Conservation (phyloP, 2,888 invertebrate species). For the Eilema sororculum region DNA sequence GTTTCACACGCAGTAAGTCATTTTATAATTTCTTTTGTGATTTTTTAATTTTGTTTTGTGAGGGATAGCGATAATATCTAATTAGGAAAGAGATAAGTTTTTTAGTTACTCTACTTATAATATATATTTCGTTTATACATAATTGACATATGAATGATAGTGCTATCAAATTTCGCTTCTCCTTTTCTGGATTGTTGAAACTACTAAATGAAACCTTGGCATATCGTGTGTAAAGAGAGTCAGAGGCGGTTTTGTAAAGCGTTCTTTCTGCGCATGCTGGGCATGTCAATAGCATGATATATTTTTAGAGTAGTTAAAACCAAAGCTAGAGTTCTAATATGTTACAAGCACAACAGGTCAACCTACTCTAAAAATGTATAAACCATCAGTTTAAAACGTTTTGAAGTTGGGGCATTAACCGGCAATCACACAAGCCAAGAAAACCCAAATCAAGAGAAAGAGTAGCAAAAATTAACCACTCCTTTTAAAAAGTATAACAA, state of each 20-base stretch:
- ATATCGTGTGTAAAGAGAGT: too few species aligned
- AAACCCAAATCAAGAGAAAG: not conserved
- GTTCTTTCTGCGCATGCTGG: too few species aligned
- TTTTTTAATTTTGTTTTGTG: constrained; percentile 15
- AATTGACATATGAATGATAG: not conserved
- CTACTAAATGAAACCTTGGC: not conserved
- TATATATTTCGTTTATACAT: not conserved
- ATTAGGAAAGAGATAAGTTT: constrained; percentile 1
- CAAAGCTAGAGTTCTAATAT: not conserved
- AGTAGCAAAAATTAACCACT: too few species aligned
- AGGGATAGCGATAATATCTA: not conserved
- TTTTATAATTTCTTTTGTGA: constrained; percentile 13
- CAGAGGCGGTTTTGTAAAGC: too few species aligned
- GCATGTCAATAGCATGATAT: not conserved
- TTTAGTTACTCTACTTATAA: not conserved
- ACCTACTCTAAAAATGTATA: not conserved
- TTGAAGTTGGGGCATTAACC: not conserved
- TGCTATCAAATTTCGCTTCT: not conserved
- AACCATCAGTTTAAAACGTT: too few species aligned
- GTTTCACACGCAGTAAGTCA: constrained; percentile 29
- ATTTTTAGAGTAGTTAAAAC: not conserved
- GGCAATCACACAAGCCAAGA: not conserved
- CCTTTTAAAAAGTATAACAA: not conserved
- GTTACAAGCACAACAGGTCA: not conserved
- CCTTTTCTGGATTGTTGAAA: not conserved